Evolutionary conservation across 2,113 vertebrate genomes (phyloP).

Genomic region (Tachycineta bicolor): DNA sequence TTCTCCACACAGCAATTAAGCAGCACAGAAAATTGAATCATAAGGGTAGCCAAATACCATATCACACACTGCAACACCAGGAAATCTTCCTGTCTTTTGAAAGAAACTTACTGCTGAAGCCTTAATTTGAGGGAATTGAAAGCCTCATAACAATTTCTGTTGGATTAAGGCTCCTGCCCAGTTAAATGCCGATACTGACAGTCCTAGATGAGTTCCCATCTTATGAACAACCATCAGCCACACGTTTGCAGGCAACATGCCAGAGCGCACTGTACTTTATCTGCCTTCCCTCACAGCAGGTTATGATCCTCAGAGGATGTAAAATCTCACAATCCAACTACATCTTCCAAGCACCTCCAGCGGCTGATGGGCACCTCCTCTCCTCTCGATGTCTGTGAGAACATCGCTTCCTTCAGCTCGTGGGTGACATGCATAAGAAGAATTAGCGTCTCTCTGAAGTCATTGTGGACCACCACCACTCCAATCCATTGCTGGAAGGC

Average conservation of each 20-base stretch:
- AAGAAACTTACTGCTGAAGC: constrained; percentile 28
- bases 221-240: not conserved
- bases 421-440: not conserved
- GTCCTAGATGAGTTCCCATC: not conserved
- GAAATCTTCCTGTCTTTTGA: constrained; percentile 23
- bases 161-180: constrained; percentile 48
- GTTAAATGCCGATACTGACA: constrained; percentile 29
- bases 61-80: not conserved
- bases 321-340: not conserved
- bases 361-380: not conserved
- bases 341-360: not conserved
- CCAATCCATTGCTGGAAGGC: not conserved
- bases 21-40: constrained; percentile 46
- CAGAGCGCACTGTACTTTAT: not conserved
- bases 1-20: not conserved
- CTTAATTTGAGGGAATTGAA: constrained; percentile 55
- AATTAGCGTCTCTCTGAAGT: not conserved
- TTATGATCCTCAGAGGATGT: not conserved
- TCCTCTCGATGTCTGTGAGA: not conserved
- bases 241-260: not conserved
- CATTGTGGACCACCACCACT: not conserved
- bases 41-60: constrained; percentile 38
- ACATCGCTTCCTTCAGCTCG: not conserved
- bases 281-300: not conserved
- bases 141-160: constrained; percentile 43